Conservation (phyloP, 2,797 vertebrate genomes). For the Apogon talboti region DNA sequence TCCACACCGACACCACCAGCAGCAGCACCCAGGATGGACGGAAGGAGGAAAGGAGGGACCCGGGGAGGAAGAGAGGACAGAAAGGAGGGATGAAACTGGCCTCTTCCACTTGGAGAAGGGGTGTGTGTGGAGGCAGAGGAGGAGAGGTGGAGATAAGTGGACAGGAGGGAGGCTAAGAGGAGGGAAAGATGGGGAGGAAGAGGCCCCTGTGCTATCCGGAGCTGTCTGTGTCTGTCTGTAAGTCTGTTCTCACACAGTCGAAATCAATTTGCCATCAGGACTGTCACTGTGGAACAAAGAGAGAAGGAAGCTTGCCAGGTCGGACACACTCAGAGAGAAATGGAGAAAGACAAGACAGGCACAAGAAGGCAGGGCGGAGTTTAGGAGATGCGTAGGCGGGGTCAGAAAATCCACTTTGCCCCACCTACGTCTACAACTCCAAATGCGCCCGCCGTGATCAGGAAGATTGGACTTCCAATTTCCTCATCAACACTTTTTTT, state of each 20-base stretch:
- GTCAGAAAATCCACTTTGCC: slow-evolving; percentile 34
- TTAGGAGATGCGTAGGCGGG: slow-evolving; percentile 64
- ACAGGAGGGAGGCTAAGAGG: slow-evolving; percentile 75
- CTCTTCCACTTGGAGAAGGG: slow-evolving; percentile 84
- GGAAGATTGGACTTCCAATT: slow-evolving; percentile 72
- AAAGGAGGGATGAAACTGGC: slow-evolving; percentile 86
- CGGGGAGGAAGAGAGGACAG: slow-evolving; percentile 86
- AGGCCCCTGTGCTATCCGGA: slow-evolving; percentile 88
- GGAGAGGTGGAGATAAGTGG: slow-evolving; percentile 63
- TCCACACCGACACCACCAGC: slow-evolving; percentile 81
- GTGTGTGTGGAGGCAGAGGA: slow-evolving; percentile 81
- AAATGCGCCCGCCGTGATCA: slow-evolving; percentile 69
- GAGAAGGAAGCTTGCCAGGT: slow-evolving; percentile 92
- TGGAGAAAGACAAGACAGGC: slow-evolving; percentile 82
- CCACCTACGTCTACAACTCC: slow-evolving; percentile 67
- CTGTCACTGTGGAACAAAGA: slow-evolving; percentile 97
- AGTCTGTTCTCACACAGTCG: slow-evolving; percentile 98
- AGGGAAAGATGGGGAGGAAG: slow-evolving; percentile 67
- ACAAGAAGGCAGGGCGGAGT: slow-evolving; percentile 67
- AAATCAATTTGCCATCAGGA: slow-evolving; percentile 99
- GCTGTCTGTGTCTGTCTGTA: slow-evolving; percentile 89
- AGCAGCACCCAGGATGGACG: slow-evolving; percentile 78
- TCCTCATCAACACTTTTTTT: slow-evolving; percentile 67
- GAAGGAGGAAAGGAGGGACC: slow-evolving; percentile 79
- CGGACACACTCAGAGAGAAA: slow-evolving; percentile 87